Base-by-base conservation (phyloP, 2,888 invertebrate genomes). In the Diachrysia chrysitis region DNA sequence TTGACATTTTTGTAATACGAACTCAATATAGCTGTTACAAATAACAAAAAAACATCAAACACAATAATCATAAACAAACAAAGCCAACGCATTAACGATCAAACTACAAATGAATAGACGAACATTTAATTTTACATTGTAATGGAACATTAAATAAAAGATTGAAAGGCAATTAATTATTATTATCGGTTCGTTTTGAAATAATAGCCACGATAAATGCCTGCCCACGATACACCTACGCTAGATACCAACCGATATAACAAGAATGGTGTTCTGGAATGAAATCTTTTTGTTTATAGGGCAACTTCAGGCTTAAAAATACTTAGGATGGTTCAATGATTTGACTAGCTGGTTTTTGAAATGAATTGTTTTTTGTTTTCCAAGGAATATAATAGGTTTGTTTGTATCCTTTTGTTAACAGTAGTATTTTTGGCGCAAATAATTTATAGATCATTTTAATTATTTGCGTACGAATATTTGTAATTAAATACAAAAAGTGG, bases 211-310 rank as follows among this genome's bases (percentile, higher is more conserved):
- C 68, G 79, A 85, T 85, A 86, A 88, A 86, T 75, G 83, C 61
- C 84, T 51, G 21, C 89, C 87, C 83, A 90, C 89, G 79, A n/a
- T 21, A 71, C 86, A 63, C 88, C 88, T 71, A 88, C 89, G n/a
- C 63, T 9, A 53, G 63, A 77, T n/a, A n/a, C n/a, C 73, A 77
- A 82, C 73, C 48, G 55, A n/a, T 59, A 61, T 66, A 68, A 58
- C 58, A 64, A 61, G 75, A 71, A 67, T 56, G 51, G 69, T 76
- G 70, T 74, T 78, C 68, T 54, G 71, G 60, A 71, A 71, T 76
- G 70, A 32, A 72, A 71, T 71, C 64, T 73, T 75, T 68, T 57
- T 70, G 51, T 71, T 63, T 69, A 64, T 71, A 51, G 71, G 59
- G 10, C 58, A 53, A 7, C 48, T 58, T 59, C 60, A 72, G 66